Evolutionary conservation across 2,113 vertebrate genomes (phyloP).

Genomic region (Ciconia stormi): DNA sequence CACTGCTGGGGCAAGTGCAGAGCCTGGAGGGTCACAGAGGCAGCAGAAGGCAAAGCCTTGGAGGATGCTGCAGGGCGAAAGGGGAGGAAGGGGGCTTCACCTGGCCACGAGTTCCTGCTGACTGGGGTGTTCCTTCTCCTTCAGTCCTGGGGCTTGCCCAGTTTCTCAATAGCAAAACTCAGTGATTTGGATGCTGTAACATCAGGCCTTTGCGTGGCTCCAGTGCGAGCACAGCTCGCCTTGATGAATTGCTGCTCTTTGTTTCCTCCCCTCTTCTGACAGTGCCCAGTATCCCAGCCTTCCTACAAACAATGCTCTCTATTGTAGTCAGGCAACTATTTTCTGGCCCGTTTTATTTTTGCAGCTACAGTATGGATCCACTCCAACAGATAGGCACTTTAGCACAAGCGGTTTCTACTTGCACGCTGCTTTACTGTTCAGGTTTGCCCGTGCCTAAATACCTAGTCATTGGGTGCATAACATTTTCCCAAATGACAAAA

Average conservation of each 20-base stretch:
- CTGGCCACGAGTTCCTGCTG: not conserved
- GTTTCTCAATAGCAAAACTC: not conserved
- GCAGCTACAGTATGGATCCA: constrained; percentile 31
- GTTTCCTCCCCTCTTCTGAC: constrained; percentile 37
- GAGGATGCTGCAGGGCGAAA: not conserved
- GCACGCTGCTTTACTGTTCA: not conserved
- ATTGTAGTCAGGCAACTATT: constrained; percentile 48
- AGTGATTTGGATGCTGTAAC: not conserved
- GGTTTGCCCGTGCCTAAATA: not conserved
- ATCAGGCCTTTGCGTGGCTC: constrained; percentile 15
- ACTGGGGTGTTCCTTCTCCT: not conserved
- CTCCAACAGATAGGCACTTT: constrained; percentile 2
- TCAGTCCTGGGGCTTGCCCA: not conserved
- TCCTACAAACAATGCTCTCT: constrained; percentile 25
- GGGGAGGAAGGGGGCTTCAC: not conserved
- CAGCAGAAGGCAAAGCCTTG: not conserved
- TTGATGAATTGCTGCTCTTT: constrained; percentile 61
- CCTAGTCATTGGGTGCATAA: not conserved
- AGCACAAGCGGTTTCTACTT: not conserved
- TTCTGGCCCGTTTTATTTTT: constrained; percentile 44
- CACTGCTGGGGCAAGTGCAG: not conserved
- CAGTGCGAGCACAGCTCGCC: not conserved
- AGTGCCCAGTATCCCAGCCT: constrained; percentile 54
- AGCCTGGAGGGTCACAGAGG: not conserved
- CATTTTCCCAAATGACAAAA: not conserved